A percentile compares a stretch with the other conserved stretches of the same genome.
These are phyloP conservation scores for Dendrolimus punctatus DNA, from an alignment of 1,140 invertebrate genomes.

Conservation along the genomic window DNA sequence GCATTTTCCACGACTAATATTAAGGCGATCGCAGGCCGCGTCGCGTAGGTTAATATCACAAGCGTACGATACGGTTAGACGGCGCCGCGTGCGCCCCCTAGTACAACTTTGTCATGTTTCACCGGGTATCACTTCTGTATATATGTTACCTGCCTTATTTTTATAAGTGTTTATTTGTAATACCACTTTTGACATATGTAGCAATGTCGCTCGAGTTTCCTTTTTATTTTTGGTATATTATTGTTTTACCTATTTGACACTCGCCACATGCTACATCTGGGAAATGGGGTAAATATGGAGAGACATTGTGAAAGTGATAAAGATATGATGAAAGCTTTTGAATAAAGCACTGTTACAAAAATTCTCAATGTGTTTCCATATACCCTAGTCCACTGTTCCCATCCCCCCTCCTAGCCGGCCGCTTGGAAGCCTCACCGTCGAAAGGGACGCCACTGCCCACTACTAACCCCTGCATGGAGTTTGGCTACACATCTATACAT, in stretches of 20 bases:
- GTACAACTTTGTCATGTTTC: constrained; percentile 66
- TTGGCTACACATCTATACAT: constrained; percentile 11
- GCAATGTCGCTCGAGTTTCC: constrained; percentile 65
- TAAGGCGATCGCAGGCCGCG: too few relatives aligned
- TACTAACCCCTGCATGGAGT: constrained; percentile 8
- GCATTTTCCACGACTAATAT: constrained; percentile 16
- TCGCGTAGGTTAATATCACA: too few relatives aligned
- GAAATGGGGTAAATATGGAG: constrained; percentile 75
- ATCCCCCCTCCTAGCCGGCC: constrained; percentile 19
- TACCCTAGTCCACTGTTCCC: constrained; percentile 56
- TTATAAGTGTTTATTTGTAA: constrained; percentile 73
- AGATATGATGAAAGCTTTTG: constrained; percentile 72
- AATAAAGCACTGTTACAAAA: constrained; percentile 77
- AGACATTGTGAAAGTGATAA: constrained; percentile 76
- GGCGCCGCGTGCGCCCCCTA: constrained; percentile 14
- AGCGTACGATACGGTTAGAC: too few relatives aligned
- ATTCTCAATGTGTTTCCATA: constrained; percentile 77
- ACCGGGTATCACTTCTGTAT: constrained; percentile 57
- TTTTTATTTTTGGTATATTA: constrained; percentile 57
- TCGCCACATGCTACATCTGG: constrained; percentile 72
- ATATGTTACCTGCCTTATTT: constrained; percentile 67
- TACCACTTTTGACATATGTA: constrained; percentile 74
- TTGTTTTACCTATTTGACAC: constrained; percentile 57
- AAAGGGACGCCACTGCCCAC: too few relatives aligned
- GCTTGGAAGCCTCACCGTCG: too few relatives aligned